Percentiles rank a stretch among this genome's conserved stretches.
Evolutionary conservation across 2,888 invertebrate species (phyloP).

Genomic region (Xanthia togata): DNA sequence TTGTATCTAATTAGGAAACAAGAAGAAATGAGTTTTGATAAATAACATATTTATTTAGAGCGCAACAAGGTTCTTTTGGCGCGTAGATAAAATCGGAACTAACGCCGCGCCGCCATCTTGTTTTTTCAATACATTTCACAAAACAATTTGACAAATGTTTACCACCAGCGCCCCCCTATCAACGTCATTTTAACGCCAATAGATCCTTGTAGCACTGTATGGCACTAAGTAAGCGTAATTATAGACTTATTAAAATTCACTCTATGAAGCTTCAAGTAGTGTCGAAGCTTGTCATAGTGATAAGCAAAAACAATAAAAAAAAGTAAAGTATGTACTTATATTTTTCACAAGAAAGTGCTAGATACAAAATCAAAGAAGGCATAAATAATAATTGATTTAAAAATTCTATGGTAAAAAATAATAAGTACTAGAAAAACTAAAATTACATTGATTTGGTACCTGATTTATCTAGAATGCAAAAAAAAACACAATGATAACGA

Average conservation of each 20-base stretch:
- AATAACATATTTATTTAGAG: neutral
- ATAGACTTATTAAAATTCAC: conserved; percentile 17
- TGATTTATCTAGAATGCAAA: conserved; percentile 65
- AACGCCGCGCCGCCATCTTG: neutral
- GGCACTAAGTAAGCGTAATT: conserved; percentile 26
- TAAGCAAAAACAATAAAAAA: conserved; percentile 18
- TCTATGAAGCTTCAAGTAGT: conserved; percentile 44
- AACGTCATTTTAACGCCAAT: neutral
- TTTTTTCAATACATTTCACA: neutral
- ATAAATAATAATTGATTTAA: conserved; percentile 27
- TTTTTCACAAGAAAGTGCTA: conserved; percentile 34
- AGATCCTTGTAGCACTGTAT: neutral
- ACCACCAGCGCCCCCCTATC: neutral
- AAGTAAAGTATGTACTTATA: conserved; percentile 7
- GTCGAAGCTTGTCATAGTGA: conserved; percentile 20
- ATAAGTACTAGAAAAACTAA: conserved; percentile 44
- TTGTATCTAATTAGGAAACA: conserved; percentile 89
- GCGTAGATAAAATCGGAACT: neutral
- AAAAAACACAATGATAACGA: conserved; percentile 43
- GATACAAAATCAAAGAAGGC: conserved; percentile 44
- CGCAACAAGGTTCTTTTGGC: neutral
- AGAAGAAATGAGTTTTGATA: neutral
- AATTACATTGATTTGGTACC: conserved; percentile 55
- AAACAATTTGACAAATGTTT: neutral
- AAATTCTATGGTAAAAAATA: conserved; percentile 25